Evolutionary conservation across 2,797 vertebrate genomes (phyloP), one percentile per base, ranked within the genome.

Genomic region (Leptatherina wallacei): DNA sequence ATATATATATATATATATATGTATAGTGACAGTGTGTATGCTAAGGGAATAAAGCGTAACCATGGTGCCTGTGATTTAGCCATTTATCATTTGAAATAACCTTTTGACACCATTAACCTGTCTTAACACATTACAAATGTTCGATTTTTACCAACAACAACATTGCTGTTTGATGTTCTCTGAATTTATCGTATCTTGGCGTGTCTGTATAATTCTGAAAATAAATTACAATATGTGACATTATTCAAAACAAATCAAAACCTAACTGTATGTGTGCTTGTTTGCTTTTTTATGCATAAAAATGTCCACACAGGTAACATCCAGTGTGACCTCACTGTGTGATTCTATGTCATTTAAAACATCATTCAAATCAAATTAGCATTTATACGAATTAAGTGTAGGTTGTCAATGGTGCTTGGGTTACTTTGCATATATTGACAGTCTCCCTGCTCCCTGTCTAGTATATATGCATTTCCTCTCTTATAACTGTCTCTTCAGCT

Each of bases 331-430:
- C 24, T 38, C 52, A 35, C n/a, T 40, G 36, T 65, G 18, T 58
- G 12, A 24, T 65, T 74, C 24, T 27, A 27, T 27, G 24, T 27
- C 24, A 27, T 27, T 27, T 27, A 27, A 27, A 27, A 27, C 24
- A 27, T 27, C 24, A 27, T 27, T 27, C 24, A 27, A 27, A 27
- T 27, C 24, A 27, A 27, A 32, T 32, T 4, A 32, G 30, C 6
- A 40, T 11, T 30, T 65, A 36, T 65, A 78, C 71, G 69, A 71
- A 73, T 62, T 13, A 71, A 4, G 33, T 55, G 67, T 67, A 10
- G 32, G 32, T 65, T 79, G 69, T 52, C 40, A 65, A n/a, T 47
- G 59, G 7, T 58, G 75, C 52, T 67, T 51, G 14, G n/a, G 66
- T 66, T 42, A 42, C 16, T 40, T 69, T 65, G 52, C 4, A 35